These are phyloP conservation scores for Lepidonotus clava DNA, from an alignment of 2,888 invertebrate species.

Conservation along the genomic window DNA sequence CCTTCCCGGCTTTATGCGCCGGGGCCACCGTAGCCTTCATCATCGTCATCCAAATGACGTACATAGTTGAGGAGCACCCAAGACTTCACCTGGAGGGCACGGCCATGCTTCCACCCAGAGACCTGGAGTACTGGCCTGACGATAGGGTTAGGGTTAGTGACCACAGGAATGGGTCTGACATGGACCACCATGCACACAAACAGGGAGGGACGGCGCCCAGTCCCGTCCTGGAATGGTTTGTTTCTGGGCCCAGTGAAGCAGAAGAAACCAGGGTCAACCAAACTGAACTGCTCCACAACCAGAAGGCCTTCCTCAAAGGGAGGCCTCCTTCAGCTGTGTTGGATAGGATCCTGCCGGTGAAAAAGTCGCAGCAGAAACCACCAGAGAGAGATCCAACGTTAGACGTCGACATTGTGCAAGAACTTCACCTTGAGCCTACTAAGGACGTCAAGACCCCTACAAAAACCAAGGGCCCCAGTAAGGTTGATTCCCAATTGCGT, in stretches of 20 bases:
- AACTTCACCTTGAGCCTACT: neutral
- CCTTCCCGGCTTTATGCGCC: slow-evolving; percentile 23
- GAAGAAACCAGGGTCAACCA: slow-evolving; percentile 22
- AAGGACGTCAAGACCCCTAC: neutral
- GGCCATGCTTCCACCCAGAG: neutral
- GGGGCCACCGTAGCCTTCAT: slow-evolving; percentile 17
- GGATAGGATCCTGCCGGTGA: neutral
- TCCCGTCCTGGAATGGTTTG: neutral
- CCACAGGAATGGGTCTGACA: no score
- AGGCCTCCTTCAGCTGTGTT: neutral
- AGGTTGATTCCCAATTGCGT: neutral
- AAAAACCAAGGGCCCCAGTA: no score
- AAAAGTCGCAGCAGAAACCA: neutral
- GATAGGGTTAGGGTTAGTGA: no score
- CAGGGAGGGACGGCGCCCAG: neutral
- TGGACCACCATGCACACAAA: neutral
- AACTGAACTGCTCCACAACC: neutral
- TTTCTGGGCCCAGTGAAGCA: neutral
- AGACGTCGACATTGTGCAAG: neutral
- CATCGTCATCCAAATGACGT: slow-evolving; percentile 33
- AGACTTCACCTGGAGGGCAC: neutral
- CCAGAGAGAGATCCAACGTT: neutral
- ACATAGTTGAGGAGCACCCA: neutral
- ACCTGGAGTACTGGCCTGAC: no score
- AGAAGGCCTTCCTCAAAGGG: neutral